Evolutionary conservation across 2,113 vertebrate species (phyloP).

Genomic region (Pavo muticus): DNA sequence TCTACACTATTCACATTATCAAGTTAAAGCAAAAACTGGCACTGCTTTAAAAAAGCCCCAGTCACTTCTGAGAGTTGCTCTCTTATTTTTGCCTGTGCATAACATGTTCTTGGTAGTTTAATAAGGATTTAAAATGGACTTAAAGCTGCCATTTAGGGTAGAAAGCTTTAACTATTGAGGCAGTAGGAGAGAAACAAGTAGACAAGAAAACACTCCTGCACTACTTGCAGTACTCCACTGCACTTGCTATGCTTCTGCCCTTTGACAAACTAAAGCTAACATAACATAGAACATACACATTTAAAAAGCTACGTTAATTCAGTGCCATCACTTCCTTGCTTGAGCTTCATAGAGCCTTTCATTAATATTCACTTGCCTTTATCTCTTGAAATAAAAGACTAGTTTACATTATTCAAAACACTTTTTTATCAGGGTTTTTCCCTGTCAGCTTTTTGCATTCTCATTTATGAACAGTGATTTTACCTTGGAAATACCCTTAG

Average conservation of each 20-base stretch:
- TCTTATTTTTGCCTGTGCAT: not conserved
- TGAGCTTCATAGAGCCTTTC: not conserved
- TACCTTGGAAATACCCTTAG: not conserved
- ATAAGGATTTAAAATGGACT: not conserved
- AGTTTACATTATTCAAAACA: too few relatives aligned
- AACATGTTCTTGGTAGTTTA: not conserved
- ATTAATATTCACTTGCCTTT: not conserved
- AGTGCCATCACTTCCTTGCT: rapidly evolving
- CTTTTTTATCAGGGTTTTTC: not conserved
- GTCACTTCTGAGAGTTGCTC: not conserved
- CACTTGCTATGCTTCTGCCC: not conserved
- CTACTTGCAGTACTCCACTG: not conserved
- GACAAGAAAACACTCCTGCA: not conserved
- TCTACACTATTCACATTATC: not conserved
- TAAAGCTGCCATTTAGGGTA: not conserved
- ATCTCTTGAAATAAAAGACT: not conserved
- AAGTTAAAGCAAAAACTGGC: not conserved
- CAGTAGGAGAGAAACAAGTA: not conserved
- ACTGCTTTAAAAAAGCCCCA: too few relatives aligned
- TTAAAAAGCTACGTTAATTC: rapidly evolving
- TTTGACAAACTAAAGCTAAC: not conserved
- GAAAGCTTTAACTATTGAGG: not conserved
- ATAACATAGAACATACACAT: too few relatives aligned
- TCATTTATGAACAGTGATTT: not conserved
- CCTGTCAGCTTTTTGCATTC: not conserved